Evolutionary conservation across 2,113 vertebrate species (phyloP).

Genomic region (Lates calcarifer): DNA sequence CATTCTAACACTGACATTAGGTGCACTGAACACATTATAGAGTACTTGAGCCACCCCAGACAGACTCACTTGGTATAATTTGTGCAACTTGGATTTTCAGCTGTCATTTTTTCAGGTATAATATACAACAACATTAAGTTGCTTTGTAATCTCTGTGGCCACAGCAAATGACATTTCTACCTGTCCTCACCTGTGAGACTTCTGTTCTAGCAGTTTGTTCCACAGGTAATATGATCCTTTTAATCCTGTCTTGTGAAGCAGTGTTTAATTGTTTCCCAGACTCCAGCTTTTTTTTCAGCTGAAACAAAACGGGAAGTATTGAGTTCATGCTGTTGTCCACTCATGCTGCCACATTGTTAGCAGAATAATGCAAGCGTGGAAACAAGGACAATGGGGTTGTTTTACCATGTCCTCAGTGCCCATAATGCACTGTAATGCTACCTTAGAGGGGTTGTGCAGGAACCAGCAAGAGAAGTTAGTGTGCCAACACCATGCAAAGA

Average conservation of each 20-base stretch:
- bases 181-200: slow-evolving; percentile 1
- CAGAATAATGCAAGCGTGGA: slow-evolving; percentile 58
- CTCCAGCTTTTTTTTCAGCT: slow-evolving; percentile 37
- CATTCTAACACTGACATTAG: slow-evolving; percentile 1
- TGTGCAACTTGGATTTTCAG: slow-evolving; percentile 4
- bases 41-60: neutral
- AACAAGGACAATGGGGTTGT: slow-evolving; percentile 63
- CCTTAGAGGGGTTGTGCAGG: slow-evolving; percentile 23
- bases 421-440: slow-evolving; percentile 45
- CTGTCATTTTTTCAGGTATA: neutral
- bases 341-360: slow-evolving; percentile 52
- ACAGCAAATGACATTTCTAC: slow-evolving; percentile 7
- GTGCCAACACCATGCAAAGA: slow-evolving; percentile 17
- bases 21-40: slow-evolving; percentile 8
- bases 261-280: slow-evolving; percentile 70
- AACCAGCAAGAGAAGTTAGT: slow-evolving; percentile 7
- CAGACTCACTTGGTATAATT: slow-evolving; percentile 10
- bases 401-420: slow-evolving; percentile 46
- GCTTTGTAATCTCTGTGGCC: neutral
- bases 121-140: neutral
- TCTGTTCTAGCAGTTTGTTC: slow-evolving; percentile 51
- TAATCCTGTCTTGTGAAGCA: slow-evolving; percentile 63
- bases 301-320: slow-evolving; percentile 68
- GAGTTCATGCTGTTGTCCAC: slow-evolving; percentile 57
- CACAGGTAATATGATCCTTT: slow-evolving; percentile 67